Evolutionary conservation across 2,797 vertebrate species (phyloP).

Genomic region (Hypotaenidia okinawae): DNA sequence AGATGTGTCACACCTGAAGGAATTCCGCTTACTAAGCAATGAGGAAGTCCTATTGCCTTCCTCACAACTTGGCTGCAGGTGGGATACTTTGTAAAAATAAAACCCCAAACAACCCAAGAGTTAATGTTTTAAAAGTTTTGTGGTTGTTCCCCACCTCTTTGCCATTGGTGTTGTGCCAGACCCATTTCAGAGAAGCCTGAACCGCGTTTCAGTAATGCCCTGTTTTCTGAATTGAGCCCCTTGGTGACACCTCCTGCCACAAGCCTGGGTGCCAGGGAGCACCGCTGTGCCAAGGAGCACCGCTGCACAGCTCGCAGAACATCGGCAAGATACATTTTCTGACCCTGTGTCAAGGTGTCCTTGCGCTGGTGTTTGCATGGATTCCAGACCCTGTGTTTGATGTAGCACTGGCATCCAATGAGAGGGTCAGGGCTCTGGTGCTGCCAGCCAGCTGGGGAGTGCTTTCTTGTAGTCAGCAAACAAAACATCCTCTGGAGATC

Average conservation of each 20-base stretch:
- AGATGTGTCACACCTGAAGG: neutral
- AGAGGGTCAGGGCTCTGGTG: neutral
- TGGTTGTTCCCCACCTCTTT: neutral
- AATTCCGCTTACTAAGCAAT: neutral
- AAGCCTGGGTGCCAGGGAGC: neutral
- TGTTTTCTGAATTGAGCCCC: neutral
- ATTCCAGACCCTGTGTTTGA: neutral
- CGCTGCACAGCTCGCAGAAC: neutral
- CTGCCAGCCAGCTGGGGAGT: neutral
- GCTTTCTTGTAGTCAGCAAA: neutral
- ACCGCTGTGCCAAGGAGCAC: neutral
- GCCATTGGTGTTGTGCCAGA: neutral
- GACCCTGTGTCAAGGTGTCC: neutral
- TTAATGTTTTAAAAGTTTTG: neutral
- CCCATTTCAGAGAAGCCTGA: neutral
- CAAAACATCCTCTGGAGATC: neutral
- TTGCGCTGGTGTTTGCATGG: neutral
- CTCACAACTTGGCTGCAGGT: neutral
- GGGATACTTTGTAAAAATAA: neutral
- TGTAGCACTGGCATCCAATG: neutral
- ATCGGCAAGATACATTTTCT: neutral
- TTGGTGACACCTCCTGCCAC: neutral
- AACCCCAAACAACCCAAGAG: accelerated
- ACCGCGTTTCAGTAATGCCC: neutral
- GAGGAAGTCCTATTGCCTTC: neutral